phyloP scores from a whole-genome alignment of 2,888 invertebrate genomes.

The Drosophila antonietae region DNA sequence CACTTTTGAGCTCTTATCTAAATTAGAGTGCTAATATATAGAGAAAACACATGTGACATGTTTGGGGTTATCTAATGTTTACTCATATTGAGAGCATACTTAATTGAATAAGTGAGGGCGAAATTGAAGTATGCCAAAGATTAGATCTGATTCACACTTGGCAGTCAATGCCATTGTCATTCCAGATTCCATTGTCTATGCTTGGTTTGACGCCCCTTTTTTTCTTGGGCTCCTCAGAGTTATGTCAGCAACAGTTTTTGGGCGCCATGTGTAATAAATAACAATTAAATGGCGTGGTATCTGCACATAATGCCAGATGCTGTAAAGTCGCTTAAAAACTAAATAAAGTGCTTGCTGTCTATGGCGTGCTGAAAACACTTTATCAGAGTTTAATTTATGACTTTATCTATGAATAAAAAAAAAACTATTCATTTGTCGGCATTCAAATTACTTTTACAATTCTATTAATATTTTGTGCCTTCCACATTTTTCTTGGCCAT shows the following conservation, averaged over 20 bases:
- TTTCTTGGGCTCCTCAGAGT: neutral
- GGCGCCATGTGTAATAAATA: slow-evolving; percentile 61
- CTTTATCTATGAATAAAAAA: slow-evolving; percentile 6
- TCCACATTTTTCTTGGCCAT: slow-evolving; percentile 42
- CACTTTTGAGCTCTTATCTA: slow-evolving; percentile 28
- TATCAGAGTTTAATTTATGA: slow-evolving; percentile 54
- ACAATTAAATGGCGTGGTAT: slow-evolving; percentile 59
- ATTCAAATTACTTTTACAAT: slow-evolving; percentile 30
- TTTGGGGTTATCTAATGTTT: slow-evolving; percentile 37
- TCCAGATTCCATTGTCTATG: slow-evolving; percentile 36
- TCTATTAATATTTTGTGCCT: slow-evolving; percentile 32
- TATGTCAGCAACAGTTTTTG: slow-evolving; percentile 36
- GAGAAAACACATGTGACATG: slow-evolving; percentile 42
- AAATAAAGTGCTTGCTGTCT: slow-evolving; percentile 12
- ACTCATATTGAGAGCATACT: slow-evolving; percentile 24
- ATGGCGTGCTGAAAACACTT: slow-evolving; percentile 42
- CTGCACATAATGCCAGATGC: slow-evolving; percentile 54
- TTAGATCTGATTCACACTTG: slow-evolving; percentile 6
- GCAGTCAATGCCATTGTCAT: slow-evolving; percentile 34
- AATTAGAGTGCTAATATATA: slow-evolving; percentile 29
- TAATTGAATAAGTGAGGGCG: slow-evolving; percentile 24
- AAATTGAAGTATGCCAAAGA: slow-evolving; percentile 3
- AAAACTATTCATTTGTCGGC: slow-evolving; percentile 5
- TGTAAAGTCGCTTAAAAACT: slow-evolving; percentile 4
- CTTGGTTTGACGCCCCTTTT: slow-evolving; percentile 11